Conservation (phyloP, 2,888 invertebrate species). For the Graphium colonna region DNA sequence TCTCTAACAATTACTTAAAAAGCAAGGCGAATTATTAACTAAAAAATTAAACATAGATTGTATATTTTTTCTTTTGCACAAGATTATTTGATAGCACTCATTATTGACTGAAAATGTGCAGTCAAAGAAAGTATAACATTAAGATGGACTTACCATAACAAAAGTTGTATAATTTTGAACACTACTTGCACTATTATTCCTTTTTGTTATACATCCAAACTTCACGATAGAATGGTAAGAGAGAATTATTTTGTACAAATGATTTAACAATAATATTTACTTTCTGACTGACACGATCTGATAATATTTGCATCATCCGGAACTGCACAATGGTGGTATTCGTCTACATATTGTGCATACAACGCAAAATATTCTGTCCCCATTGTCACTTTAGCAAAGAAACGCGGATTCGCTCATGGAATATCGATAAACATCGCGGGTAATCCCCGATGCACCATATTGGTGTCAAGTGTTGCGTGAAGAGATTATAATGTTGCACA, state of each 20-base stretch:
- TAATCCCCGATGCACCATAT: conserved; percentile 62
- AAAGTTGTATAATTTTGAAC: no score
- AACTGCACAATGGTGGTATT: conserved; percentile 49
- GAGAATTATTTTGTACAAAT: not conserved
- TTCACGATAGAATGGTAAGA: no score
- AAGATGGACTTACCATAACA: no score
- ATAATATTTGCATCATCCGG: conserved; percentile 42
- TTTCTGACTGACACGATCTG: not conserved
- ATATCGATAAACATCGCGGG: conserved; percentile 68
- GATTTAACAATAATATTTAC: not conserved
- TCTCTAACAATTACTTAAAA: no score
- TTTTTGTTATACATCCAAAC: no score
- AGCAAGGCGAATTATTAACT: no score
- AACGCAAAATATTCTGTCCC: conserved; percentile 67
- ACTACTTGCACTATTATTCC: no score
- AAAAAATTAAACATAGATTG: no score
- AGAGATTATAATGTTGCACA: conserved; percentile 71
- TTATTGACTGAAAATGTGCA: no score
- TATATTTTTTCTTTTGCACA: no score
- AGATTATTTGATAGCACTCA: no score
- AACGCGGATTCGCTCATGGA: conserved; percentile 50
- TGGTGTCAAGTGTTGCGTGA: conserved; percentile 77
- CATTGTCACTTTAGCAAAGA: conserved; percentile 52
- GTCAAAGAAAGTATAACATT: no score
- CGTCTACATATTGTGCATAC: conserved; percentile 41